Evolutionary conservation across 2,888 invertebrate species (phyloP), one percentile per base, ranked within the genome.

Genomic region (Atethmia centrago): DNA sequence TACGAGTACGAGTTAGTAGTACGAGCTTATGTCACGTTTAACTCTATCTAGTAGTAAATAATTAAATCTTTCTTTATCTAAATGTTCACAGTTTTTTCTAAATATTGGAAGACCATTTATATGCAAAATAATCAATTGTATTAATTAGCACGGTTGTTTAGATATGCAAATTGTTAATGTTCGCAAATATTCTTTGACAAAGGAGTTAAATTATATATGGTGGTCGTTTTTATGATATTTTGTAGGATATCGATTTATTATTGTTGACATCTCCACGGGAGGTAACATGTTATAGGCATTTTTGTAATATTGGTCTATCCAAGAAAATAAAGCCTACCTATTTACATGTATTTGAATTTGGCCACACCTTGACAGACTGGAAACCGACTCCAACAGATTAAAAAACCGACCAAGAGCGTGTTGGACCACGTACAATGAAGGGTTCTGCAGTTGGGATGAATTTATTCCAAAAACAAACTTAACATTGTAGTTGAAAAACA

Each of bases 51-150:
- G 62, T 75, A 72, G 63, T 47, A 47, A 80, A 79, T 79, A 42
- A 66, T 36, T 28, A 28, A 28, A 58, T 77, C n/a, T 31, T 28
- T 36, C 16, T 36, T 64, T 76, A 79, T 70, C 63, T 79, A 4
- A 65, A 68, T 59, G 47, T 69, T 74, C 10, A 74, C 49, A 69
- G 47, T 16, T 59, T n/a, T 53, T 74, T 70, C 21, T 68, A 64
- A 71, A 64, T 72, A 78, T 74, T 64, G 59, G 1, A 55, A 76
- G n/a, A 70, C 31, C 28, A 78, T 83, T 72, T 40, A 51, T 25
- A 80, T 76, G 65, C 21, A 55, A 76, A 74, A 42, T 53, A 49
- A 64, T 19, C 21, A 71, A 14, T 71, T 76, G 74, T 71, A 69
- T 75, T 58, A 70, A 67, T 75, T 70, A 19, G 49, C 76, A 51